These are phyloP conservation scores for Mesochorus sp. DNA, from an alignment of 2,888 invertebrate genomes.

Conservation along the genomic window DNA sequence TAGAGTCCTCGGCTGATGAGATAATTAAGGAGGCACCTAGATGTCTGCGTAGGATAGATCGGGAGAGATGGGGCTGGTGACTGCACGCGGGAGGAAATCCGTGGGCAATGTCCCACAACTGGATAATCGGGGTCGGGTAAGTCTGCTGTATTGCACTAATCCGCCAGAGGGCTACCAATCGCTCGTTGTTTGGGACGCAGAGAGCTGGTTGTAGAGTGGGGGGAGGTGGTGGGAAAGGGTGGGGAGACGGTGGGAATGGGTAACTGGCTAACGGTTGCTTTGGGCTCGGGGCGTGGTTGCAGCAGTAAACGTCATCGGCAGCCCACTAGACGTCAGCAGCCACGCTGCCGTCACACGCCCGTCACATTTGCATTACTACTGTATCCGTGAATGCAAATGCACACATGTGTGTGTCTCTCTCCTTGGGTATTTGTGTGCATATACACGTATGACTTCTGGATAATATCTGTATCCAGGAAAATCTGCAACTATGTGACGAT, in stretches of 20 bases:
- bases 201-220: not conserved
- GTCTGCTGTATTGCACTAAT: slow-evolving; percentile 4
- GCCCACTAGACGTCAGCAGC: slow-evolving; percentile 80
- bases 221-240: not conserved
- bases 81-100: not conserved
- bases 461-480: slow-evolving; percentile 2
- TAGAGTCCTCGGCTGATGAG: slow-evolving; percentile 43
- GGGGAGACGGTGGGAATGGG: slow-evolving; percentile 1
- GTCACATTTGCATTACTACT: slow-evolving; percentile 77
- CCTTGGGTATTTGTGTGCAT: slow-evolving; percentile 5
- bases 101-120: not conserved
- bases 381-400: slow-evolving; percentile 33
- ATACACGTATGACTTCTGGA: slow-evolving; percentile 14
- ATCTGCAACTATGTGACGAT: slow-evolving; percentile 32
- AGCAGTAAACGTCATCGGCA: slow-evolving; percentile 81
- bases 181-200: not conserved
- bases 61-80: slow-evolving; percentile 1
- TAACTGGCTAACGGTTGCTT: slow-evolving; percentile 29
- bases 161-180: slow-evolving; percentile 12
- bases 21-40: slow-evolving; percentile 49
- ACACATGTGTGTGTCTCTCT: not conserved
- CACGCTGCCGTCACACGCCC: slow-evolving; percentile 76
- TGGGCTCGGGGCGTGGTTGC: slow-evolving; percentile 73
- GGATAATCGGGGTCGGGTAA: not conserved
- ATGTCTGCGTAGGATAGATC: slow-evolving; percentile 50